Percentiles rank a stretch among this genome's conserved stretches.
These are phyloP conservation scores for Bellardia bayeri DNA, from an alignment of 2,888 invertebrate genomes.

Conservation along the genomic window DNA sequence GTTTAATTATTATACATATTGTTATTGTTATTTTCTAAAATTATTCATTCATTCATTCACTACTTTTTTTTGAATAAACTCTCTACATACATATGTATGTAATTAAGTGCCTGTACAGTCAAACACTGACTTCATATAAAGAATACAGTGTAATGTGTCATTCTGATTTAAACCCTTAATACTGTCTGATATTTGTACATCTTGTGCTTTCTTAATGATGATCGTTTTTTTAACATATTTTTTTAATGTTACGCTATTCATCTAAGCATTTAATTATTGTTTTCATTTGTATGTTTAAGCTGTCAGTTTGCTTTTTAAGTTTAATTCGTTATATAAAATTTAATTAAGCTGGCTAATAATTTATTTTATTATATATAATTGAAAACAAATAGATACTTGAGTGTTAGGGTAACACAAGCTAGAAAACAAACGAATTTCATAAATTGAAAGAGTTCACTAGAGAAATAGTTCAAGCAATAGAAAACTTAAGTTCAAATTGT, in stretches of 20 bases:
- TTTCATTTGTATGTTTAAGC: slow-evolving; percentile 45
- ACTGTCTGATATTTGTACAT: background rate
- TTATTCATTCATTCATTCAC: slow-evolving; percentile 25
- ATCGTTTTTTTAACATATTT: slow-evolving; percentile 12
- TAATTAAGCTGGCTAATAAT: slow-evolving; percentile 55
- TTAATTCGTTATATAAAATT: slow-evolving; percentile 55
- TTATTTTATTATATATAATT: background rate
- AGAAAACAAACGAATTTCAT: too few relatives aligned
- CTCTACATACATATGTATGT: slow-evolving; percentile 7
- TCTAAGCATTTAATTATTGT: slow-evolving; percentile 51
- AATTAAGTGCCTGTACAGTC: slow-evolving; percentile 20
- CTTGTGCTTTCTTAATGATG: slow-evolving; percentile 23
- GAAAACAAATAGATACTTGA: background rate
- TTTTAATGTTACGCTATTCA: slow-evolving; percentile 19
- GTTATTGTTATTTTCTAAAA: background rate
- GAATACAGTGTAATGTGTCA: slow-evolving; percentile 51
- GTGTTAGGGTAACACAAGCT: background rate
- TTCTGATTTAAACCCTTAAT: slow-evolving; percentile 48
- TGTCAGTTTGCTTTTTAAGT: slow-evolving; percentile 42
- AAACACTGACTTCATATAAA: background rate
- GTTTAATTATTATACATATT: slow-evolving; percentile 13
- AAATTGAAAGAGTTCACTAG: too few relatives aligned
- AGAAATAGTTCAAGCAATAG: too few relatives aligned
- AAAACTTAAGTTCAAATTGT: background rate
- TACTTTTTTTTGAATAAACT: background rate